Evolutionary conservation across 30 jellyfish, hydroid and myxozoan species (phyloP).

Genomic region (Aurelia sp.): DNA sequence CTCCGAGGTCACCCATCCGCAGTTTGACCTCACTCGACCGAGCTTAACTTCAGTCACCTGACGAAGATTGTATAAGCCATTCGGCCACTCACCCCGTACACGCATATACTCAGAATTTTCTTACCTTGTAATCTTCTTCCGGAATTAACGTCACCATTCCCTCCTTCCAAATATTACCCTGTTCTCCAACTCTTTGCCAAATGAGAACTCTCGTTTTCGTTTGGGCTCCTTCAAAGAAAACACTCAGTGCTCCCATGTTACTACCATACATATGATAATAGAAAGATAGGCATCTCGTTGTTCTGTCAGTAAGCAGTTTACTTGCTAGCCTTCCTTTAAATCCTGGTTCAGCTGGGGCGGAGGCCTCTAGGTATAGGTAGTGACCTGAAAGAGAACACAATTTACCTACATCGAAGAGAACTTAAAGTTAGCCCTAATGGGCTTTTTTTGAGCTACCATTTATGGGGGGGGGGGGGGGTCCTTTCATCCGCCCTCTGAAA

Average conservation of each 20-base stretch:
- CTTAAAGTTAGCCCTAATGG: too few relatives aligned
- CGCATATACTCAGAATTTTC: background rate
- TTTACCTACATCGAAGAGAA: too few relatives aligned
- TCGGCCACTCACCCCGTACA: too few relatives aligned
- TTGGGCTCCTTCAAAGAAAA: constrained; percentile 15
- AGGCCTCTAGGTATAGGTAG: constrained; percentile 77
- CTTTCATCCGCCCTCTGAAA: too few relatives aligned
- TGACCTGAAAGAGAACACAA: constrained; percentile 48
- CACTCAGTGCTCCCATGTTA: constrained; percentile 63
- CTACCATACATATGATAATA: constrained; percentile 87
- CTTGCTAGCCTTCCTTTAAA: constrained; percentile 73
- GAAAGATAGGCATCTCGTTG: constrained; percentile 64
- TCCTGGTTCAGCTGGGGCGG: constrained; percentile 83
- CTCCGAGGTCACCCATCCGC: too few relatives aligned
- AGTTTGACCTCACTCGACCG: too few relatives aligned
- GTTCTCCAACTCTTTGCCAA: constrained; percentile 69
- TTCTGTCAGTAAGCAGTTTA: constrained; percentile 11
- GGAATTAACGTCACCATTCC: constrained; percentile 7
- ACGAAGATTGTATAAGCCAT: too few relatives aligned
- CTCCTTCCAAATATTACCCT: constrained; percentile 62
- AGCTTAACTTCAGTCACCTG: too few relatives aligned
- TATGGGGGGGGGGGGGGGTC: too few relatives aligned
- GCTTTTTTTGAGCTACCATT: too few relatives aligned
- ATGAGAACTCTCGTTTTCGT: background rate
- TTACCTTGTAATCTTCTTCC: constrained; percentile 38